Conservation (phyloP, 2,797 vertebrate genomes). For the Bradypus variegatus region DNA sequence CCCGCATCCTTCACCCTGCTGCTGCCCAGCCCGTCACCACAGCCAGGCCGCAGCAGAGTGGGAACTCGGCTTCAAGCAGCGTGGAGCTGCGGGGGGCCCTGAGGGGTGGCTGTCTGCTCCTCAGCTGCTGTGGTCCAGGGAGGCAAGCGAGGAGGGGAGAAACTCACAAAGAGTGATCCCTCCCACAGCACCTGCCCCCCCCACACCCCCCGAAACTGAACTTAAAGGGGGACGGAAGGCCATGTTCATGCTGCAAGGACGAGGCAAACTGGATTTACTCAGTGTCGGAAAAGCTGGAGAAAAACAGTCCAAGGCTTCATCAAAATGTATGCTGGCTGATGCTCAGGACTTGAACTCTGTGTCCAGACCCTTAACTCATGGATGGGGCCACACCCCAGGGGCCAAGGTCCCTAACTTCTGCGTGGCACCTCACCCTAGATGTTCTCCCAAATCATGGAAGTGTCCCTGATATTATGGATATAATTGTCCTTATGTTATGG, state of each 20-base stretch:
- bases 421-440: neutral
- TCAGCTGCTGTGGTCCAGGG: neutral
- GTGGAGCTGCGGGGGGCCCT: too few species aligned
- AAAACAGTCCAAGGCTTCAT: neutral
- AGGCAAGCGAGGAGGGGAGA: neutral
- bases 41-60: fast-evolving
- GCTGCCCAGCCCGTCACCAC: fast-evolving
- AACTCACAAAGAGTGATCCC: fast-evolving
- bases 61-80: neutral
- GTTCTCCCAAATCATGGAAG: neutral
- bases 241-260: fast-evolving
- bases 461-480: too few species aligned
- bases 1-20: too few species aligned
- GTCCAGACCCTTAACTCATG: too few species aligned
- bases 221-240: too few species aligned
- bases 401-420: too few species aligned
- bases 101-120: fast-evolving
- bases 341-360: fast-evolving
- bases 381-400: fast-evolving
- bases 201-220: fast-evolving
- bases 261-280: too few species aligned
- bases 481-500: neutral
- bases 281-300: neutral
- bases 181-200: fast-evolving
- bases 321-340: fast-evolving